Evolutionary conservation across 2,113 vertebrate genomes (phyloP).

Genomic region (Probosciger aterrimus): DNA sequence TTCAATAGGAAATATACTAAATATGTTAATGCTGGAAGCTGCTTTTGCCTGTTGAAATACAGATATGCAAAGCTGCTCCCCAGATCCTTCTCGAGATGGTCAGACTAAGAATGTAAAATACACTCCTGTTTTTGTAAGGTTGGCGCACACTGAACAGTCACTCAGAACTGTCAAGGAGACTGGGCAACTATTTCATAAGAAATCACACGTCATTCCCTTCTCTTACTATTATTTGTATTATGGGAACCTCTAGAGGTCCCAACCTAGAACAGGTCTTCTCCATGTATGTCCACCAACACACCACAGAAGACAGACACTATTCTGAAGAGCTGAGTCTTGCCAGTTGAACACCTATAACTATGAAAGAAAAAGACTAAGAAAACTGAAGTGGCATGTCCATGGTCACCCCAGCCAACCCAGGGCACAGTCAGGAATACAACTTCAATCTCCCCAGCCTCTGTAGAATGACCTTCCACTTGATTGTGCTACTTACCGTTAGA

Average conservation of each 20-base stretch:
- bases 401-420: not conserved
- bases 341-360: not conserved
- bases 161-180: not conserved
- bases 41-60: not conserved
- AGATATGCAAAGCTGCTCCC: not conserved
- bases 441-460: not conserved
- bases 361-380: not conserved
- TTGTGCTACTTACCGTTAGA: not conserved
- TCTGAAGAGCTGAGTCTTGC: not conserved
- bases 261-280: not conserved
- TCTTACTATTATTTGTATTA: conserved; percentile 12
- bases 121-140: not conserved
- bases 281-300: not conserved
- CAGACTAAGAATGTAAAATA: not conserved
- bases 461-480: not conserved
- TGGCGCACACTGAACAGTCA: not conserved
- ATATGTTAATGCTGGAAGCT: not conserved
- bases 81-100: not conserved
- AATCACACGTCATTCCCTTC: not conserved
- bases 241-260: conserved; percentile 47
- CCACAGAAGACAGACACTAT: not conserved
- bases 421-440: not conserved
- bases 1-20: not conserved
- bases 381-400: not conserved
- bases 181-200: not conserved